A percentile compares a stretch with the other conserved stretches of the same genome.
Conservation (phyloP, 2,797 vertebrate genomes). For the Amblyopsis hoosieri region DNA sequence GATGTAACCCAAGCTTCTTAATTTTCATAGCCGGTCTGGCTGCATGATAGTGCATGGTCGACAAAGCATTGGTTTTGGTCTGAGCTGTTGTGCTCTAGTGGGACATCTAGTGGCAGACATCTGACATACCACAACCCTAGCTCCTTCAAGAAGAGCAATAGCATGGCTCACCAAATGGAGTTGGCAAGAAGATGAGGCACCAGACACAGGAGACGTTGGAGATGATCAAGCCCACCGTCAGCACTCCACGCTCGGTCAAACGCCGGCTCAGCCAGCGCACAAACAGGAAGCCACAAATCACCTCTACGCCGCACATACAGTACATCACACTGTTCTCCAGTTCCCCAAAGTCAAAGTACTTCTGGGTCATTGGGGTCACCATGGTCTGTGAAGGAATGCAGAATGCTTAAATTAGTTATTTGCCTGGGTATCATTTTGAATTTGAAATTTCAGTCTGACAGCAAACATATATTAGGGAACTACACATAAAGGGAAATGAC, state of each 20-base stretch:
- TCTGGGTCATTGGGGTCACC: constrained; percentile 86
- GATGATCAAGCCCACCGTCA: constrained; percentile 79
- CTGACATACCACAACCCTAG: no score
- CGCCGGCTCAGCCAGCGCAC: constrained; percentile 80
- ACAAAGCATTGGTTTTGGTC: no score
- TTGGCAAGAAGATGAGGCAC: constrained; percentile 83
- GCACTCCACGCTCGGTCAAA: constrained; percentile 75
- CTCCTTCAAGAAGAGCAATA: background rate
- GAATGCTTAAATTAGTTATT: background rate
- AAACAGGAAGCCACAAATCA: constrained; percentile 83
- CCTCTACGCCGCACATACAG: constrained; percentile 83
- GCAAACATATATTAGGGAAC: no score
- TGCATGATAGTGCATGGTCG: no score
- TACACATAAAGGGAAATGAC: background rate
- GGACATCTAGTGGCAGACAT: no score
- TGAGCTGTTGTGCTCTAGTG: no score
- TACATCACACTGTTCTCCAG: constrained; percentile 89
- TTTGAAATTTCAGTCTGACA: no score
- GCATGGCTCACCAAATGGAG: constrained; percentile 73
- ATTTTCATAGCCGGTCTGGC: no score
- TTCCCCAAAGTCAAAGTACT: constrained; percentile 82
- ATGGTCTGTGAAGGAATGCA: constrained; percentile 72
- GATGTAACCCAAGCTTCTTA: no score
- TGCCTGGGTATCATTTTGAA: no score
- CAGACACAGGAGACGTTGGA: constrained; percentile 82